phyloP scores from a whole-genome alignment of 2,797 vertebrate genomes.

The Argya squamiceps region DNA sequence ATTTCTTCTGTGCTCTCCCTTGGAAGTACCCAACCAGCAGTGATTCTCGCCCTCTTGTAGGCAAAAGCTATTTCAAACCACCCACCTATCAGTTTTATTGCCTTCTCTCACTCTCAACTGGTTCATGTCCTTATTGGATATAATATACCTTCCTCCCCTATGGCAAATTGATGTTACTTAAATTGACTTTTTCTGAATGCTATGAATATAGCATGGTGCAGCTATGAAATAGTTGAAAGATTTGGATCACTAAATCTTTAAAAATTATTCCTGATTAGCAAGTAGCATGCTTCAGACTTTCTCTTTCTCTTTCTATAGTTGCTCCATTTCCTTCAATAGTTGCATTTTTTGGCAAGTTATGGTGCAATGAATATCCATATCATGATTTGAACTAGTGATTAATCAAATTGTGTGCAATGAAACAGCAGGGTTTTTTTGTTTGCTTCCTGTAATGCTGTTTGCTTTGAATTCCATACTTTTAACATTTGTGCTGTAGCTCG shows the following conservation, averaged over 20 bases:
- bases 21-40: background rate
- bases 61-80: constrained; percentile 10
- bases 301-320: background rate
- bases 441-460: background rate
- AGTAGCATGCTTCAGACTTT: background rate
- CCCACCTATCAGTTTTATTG: background rate
- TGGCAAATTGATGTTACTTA: background rate
- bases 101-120: background rate
- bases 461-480: constrained; percentile 23
- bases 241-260: background rate
- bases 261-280: background rate
- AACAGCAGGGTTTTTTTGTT: background rate
- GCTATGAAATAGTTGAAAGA: background rate
- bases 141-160: background rate
- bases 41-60: background rate
- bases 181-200: background rate
- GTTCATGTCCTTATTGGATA: background rate
- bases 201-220: background rate
- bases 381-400: background rate
- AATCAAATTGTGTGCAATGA: background rate
- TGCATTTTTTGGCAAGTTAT: background rate
- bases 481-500: constrained; percentile 1
- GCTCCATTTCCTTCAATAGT: background rate
- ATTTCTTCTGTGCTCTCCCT: background rate
- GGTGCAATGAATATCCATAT: background rate